A percentile compares a stretch with the other conserved stretches of the same genome.
phyloP scores from a whole-genome alignment of 2,888 invertebrate species.

The Alcis repandata region DNA sequence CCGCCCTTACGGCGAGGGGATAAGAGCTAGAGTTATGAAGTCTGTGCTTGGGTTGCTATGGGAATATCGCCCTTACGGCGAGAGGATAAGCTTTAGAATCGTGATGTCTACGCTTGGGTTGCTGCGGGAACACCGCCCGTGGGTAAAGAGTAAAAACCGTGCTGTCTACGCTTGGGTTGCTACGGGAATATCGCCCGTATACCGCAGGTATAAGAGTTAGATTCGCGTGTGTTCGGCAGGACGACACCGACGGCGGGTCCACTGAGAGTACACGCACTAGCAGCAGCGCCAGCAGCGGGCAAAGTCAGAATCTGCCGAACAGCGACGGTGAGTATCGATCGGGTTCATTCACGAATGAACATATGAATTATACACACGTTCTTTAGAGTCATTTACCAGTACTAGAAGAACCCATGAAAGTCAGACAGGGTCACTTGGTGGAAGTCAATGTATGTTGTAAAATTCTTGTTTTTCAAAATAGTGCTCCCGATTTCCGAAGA shows the following conservation, averaged over 20 bases:
- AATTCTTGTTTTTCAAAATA: no score
- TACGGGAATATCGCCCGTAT: neutral
- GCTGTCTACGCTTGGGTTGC: neutral
- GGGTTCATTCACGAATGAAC: no score
- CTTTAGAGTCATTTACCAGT: no score
- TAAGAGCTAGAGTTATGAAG: neutral
- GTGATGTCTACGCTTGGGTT: neutral
- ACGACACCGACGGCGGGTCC: constrained; percentile 86
- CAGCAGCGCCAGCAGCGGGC: constrained; percentile 78
- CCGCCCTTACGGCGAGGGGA: neutral
- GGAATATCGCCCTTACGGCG: neutral
- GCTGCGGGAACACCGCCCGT: neutral
- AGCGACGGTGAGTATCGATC: constrained; percentile 70
- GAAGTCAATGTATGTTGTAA: no score
- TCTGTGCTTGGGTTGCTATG: constrained; percentile 1
- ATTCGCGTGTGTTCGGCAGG: constrained; percentile 71
- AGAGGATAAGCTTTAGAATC: neutral
- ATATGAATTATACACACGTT: no score
- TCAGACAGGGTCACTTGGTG: no score
- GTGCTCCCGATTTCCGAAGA: no score
- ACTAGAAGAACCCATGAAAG: no score
- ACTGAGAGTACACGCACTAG: constrained; percentile 78
- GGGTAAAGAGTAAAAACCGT: neutral
- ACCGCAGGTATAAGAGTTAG: constrained; percentile 10
- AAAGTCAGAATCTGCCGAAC: constrained; percentile 78